phyloP scores from a whole-genome alignment of 2,888 invertebrate genomes.

The Neocrepidodera transversa region DNA sequence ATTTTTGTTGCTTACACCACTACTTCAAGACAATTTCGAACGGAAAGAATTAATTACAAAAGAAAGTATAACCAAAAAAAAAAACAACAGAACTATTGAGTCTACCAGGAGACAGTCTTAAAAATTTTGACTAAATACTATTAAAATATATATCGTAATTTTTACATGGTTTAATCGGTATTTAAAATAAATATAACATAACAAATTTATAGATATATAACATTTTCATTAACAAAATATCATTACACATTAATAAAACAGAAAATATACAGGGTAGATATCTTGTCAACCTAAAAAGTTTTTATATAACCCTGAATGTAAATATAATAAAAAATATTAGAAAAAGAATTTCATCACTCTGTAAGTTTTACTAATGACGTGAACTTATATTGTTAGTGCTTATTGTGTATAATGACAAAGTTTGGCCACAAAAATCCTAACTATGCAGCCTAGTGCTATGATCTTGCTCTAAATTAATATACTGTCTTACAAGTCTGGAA shows the following conservation, averaged over 20 bases:
- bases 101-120: background rate
- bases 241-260: too few relatives aligned
- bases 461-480: slow-evolving; percentile 88
- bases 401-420: too few relatives aligned
- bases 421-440: background rate
- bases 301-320: background rate
- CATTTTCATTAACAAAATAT: slow-evolving; percentile 17
- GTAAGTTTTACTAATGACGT: too few relatives aligned
- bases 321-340: background rate
- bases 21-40: background rate
- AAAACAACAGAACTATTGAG: too few relatives aligned
- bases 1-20: slow-evolving; percentile 14
- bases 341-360: too few relatives aligned
- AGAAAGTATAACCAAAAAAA: slow-evolving; percentile 3
- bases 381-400: too few relatives aligned
- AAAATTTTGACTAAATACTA: background rate
- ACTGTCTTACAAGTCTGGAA: slow-evolving; percentile 93
- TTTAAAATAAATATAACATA: slow-evolving; percentile 23
- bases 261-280: too few relatives aligned
- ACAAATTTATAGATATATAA: slow-evolving; percentile 15
- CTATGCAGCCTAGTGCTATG: slow-evolving; percentile 45
- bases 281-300: too few relatives aligned
- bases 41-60: slow-evolving; percentile 4
- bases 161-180: slow-evolving; percentile 16
- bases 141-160: slow-evolving; percentile 2